Evolutionary conservation across 2,888 invertebrate species (phyloP).

Genomic region (Cacoxenus indagator): DNA sequence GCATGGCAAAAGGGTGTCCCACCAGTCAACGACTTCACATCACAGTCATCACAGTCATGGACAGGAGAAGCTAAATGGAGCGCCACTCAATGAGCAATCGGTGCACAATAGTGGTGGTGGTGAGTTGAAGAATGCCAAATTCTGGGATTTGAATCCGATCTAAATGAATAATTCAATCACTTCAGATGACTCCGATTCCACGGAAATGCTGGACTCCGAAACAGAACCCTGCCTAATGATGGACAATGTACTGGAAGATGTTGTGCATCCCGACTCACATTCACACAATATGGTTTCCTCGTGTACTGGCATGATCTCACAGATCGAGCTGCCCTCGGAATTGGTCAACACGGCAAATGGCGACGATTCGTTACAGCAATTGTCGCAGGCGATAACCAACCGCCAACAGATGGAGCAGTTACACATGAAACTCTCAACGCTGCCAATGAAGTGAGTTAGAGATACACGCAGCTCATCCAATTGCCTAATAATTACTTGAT

Average conservation of each 20-base stretch:
- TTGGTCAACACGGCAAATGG: constrained; percentile 56
- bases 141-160: neutral
- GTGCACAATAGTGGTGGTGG: constrained; percentile 46
- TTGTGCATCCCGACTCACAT: constrained; percentile 76
- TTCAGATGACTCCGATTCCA: constrained; percentile 79
- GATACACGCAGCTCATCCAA: too few species aligned
- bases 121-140: constrained; percentile 13
- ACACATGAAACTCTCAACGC: constrained; percentile 70
- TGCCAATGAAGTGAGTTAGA: constrained; percentile 70
- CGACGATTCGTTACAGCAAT: constrained; percentile 81
- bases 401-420: constrained; percentile 77
- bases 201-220: constrained; percentile 85
- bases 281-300: constrained; percentile 79
- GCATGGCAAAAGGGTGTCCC: constrained; percentile 60
- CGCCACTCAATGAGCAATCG: constrained; percentile 15
- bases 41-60: constrained; percentile 5
- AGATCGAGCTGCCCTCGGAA: constrained; percentile 71
- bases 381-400: constrained; percentile 82
- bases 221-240: constrained; percentile 86
- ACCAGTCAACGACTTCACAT: constrained; percentile 5
- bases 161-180: neutral
- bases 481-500: neutral
- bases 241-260: constrained; percentile 81
- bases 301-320: constrained; percentile 72
- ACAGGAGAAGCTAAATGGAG: constrained; percentile 18